Evolutionary conservation across 2,113 vertebrate genomes (phyloP).

Genomic region (Arizona elegans): DNA sequence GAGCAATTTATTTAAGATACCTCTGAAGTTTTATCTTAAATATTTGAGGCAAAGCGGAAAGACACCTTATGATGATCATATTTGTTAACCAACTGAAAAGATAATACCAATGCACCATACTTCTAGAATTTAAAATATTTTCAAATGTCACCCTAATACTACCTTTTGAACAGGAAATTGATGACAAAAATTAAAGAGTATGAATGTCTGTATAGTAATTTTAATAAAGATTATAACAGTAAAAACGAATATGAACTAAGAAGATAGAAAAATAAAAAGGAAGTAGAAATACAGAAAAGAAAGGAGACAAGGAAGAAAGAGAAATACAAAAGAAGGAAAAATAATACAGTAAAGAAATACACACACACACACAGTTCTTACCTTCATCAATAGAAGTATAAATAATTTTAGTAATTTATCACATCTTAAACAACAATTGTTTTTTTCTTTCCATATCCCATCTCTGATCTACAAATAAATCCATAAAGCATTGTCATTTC

Average conservation of each 20-base stretch:
- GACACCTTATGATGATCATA: background rate
- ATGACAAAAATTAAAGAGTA: background rate
- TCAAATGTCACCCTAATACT: background rate
- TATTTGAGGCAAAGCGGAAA: background rate
- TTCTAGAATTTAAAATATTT: background rate
- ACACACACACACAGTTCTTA: no score
- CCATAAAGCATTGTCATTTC: no score
- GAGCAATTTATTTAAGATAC: background rate
- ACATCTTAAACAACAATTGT: no score
- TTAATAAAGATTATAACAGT: background rate
- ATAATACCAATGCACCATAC: background rate
- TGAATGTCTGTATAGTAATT: background rate
- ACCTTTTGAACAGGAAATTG: background rate
- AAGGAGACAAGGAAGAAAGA: no score
- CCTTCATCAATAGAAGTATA: no score
- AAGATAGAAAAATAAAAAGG: no score
- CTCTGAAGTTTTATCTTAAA: background rate
- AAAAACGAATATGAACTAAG: background rate
- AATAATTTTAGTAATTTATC: no score
- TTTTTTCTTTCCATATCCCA: no score
- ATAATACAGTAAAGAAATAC: no score
- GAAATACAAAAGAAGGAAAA: no score
- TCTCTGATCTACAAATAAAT: no score
- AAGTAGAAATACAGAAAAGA: no score
- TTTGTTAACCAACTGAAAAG: background rate